A percentile compares a stretch with the other conserved stretches of the same genome.
phyloP scores from a whole-genome alignment of 2,113 vertebrate genomes.

The Phocoena sinus region DNA sequence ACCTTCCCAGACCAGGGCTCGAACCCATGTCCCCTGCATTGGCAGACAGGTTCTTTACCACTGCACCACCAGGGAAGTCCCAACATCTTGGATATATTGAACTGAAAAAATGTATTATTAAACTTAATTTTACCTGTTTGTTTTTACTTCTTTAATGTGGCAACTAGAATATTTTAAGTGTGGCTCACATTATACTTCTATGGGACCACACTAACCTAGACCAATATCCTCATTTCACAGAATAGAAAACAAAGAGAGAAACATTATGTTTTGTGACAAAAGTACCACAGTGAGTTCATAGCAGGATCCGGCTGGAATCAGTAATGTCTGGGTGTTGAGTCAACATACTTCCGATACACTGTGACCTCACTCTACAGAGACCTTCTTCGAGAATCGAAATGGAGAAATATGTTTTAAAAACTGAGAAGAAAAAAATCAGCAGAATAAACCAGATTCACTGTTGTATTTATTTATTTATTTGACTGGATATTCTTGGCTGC shows the following conservation, averaged over 20 bases:
- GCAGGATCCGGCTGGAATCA: background rate
- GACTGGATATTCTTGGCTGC: background rate
- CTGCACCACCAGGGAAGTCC: too few species aligned
- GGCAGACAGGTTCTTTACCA: too few species aligned
- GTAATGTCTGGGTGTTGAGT: background rate
- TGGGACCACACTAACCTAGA: background rate
- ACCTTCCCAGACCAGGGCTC: too few species aligned
- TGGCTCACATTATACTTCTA: background rate
- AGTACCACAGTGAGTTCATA: accelerated
- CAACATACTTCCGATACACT: background rate
- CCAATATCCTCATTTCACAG: background rate
- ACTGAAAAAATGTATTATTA: background rate
- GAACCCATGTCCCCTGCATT: too few species aligned
- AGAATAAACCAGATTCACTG: background rate
- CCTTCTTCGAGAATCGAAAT: background rate
- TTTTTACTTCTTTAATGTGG: background rate
- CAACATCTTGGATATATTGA: background rate
- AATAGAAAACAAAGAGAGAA: background rate
- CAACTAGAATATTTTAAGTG: background rate
- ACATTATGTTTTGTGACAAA: background rate
- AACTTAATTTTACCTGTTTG: background rate
- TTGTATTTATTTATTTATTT: background rate
- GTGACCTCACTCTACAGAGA: background rate
- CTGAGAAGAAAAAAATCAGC: background rate
- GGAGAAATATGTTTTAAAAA: background rate